Base-by-base conservation (phyloP, 2,113 vertebrate genomes). In the Rhinopomastus cyanomelas region DNA sequence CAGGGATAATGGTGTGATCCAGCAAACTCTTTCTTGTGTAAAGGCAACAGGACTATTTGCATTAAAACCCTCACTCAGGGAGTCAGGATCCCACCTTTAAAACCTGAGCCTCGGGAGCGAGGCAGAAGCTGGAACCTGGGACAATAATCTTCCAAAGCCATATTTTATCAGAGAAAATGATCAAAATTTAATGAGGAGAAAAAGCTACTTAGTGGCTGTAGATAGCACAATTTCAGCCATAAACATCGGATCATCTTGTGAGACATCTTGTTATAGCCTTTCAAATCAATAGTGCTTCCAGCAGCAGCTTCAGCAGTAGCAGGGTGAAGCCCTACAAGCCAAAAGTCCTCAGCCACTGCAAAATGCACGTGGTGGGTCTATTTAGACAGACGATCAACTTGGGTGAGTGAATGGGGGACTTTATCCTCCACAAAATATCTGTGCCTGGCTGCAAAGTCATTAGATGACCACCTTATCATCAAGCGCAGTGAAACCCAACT, bases 11-110 rank as follows among this genome's bases (percentile, higher is more conserved):
- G 60, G 92, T 19, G 12, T 36, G 88, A 95, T 94, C 88, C 78
- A 86, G 95, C 86, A 95, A 95, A 90, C 90, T 87, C 88, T 87
- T 94, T 81, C 93, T 95, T 79, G 64, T 95, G 84, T 95, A 90
- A 95, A 94, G 92, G 93, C 95, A 95, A 73, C 81, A 15, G 84
- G 78, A 85, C 21, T 34, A 93, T 93, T 95, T 86, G 88, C 93
- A 94, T 94, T 87, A 94, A 94, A 93, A 90, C 73, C 88, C 90
- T 88, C 87, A 90, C 74, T 88, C 20, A 0, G 90, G 81, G 92
- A 94, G 88, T 94, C 90, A 90, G 77, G 80, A 94, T 92, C 13
- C 22, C 51, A 66, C 86, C 74, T 92, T 92, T 86, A 91, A 88
- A 93, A 88, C 52, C 56, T 46, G 65, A 20, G 67, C 74, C 69